Evolutionary conservation across 1,140 invertebrate species (phyloP).

Genomic region (Aplysia californica): DNA sequence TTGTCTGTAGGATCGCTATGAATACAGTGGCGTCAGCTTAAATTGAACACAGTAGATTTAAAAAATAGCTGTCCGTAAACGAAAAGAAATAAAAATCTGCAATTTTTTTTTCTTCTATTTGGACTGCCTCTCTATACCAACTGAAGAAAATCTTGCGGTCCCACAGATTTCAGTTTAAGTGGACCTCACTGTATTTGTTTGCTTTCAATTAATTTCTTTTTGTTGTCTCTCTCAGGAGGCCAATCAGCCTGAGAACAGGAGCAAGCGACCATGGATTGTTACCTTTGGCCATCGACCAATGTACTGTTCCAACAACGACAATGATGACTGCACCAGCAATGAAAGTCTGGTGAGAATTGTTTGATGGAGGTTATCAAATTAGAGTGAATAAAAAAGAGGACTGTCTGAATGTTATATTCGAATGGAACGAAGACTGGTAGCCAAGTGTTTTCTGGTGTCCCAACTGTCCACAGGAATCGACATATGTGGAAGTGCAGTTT

Average conservation of each 20-base stretch:
- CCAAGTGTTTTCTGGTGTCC: not conserved
- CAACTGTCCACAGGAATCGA: not conserved
- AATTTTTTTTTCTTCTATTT: conserved; percentile 62
- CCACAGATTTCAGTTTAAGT: not conserved
- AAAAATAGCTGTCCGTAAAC: not conserved
- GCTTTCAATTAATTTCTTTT: not conserved
- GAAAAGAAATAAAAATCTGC: conserved; percentile 47
- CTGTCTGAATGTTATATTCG: not conserved
- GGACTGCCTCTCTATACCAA: conserved; percentile 57
- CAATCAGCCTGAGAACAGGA: conserved; percentile 60
- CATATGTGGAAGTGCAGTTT: not conserved
- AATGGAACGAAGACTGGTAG: not conserved
- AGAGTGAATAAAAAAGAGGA: conserved; percentile 81
- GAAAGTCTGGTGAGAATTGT: conserved; percentile 48
- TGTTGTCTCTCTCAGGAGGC: conserved; percentile 50
- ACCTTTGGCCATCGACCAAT: conserved; percentile 66
- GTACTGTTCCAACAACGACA: conserved; percentile 66
- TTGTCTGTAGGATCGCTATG: too few relatives aligned
- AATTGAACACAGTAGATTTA: too few relatives aligned
- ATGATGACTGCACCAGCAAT: conserved; percentile 56
- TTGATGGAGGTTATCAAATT: too few relatives aligned
- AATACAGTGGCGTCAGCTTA: too few relatives aligned
- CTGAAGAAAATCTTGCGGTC: conserved; percentile 40
- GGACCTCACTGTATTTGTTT: not conserved
- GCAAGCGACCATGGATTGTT: conserved; percentile 65